Percentiles rank a stretch among this genome's conserved stretches.
phyloP scores from a whole-genome alignment of 2,113 vertebrate genomes.

The Macroglossus sobrinus region DNA sequence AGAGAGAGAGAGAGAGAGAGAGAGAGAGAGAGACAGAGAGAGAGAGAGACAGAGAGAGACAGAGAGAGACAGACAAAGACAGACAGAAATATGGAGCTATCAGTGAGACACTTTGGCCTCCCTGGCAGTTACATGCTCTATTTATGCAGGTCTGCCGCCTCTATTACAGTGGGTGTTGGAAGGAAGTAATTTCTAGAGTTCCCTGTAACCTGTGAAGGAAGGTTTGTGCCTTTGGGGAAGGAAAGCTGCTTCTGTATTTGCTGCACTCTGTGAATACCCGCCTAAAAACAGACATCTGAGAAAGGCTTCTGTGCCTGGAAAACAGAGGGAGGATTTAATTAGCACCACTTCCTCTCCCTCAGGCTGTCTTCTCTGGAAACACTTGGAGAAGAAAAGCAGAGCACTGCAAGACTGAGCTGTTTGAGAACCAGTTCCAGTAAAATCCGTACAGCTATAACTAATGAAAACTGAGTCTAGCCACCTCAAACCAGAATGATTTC shows the following conservation, averaged over 20 bases:
- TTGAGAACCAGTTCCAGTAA: slow-evolving; percentile 49
- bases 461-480: background rate
- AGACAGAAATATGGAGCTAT: accelerated
- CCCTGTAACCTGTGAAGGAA: slow-evolving; percentile 47
- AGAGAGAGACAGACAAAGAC: background rate
- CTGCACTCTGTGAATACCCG: slow-evolving; percentile 26
- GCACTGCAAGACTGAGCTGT: slow-evolving; percentile 23
- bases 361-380: slow-evolving; percentile 73
- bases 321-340: slow-evolving; percentile 74
- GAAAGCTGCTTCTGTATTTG: slow-evolving; percentile 65
- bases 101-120: background rate
- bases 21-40: too few relatives aligned
- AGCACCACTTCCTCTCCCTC: slow-evolving; percentile 68
- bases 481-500: background rate
- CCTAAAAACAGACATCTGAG: slow-evolving; percentile 71
- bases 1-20: background rate
- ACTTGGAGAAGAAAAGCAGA: slow-evolving; percentile 31
- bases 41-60: too few relatives aligned
- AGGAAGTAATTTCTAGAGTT: slow-evolving; percentile 19
- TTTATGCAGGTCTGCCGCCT: background rate
- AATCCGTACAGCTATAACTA: background rate
- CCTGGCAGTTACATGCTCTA: background rate
- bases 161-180: background rate
- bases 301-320: slow-evolving; percentile 64
- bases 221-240: slow-evolving; percentile 43